Evolutionary conservation across 2,797 vertebrate species (phyloP), one percentile per base, ranked within the genome.

Genomic region (Eidolon dupreanum): DNA sequence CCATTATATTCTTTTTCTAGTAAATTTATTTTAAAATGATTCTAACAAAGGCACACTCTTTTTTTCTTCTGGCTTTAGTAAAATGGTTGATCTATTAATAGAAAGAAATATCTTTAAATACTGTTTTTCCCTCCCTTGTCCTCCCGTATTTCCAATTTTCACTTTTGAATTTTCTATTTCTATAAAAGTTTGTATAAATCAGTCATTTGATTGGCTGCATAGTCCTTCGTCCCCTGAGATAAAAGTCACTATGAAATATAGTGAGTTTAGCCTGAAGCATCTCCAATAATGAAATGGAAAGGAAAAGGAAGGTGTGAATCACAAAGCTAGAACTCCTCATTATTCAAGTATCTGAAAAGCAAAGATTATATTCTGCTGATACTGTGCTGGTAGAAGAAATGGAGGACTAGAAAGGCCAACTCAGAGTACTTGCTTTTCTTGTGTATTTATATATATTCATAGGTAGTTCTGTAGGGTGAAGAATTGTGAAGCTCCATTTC

Each of bases 1-100:
- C 74, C 38, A 79, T 85, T 75, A 61, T 79, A 66, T 88, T 4
- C 1, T 26, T 89, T 59, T 94, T 65, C 53, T 74, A 92, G 46
- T 89, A 41, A 86, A 83, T 53, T 94, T 85, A 71, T 95, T 93
- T 97, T 94, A 95, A 97, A 94, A 16, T 43, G n/a, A 83, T 85
- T 88, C 82, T 93, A 97, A 38, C 22, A 43, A 53, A 59, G 33
- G 68, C 65, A 61, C 2, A 24, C 33, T 77, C 96, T 89, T 77
- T 71, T 95, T 36, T 17, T 94, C 43, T 92, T 83, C 74, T 73
- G 28, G 51, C 31, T 86, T 96, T 97, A 95, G 95, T 82, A 88
- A 93, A 84, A 81, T 38, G 63, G 84, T 70, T 90, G 3, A 59
- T 71, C 17, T 36, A 96, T 91, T 51, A 90, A 79, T 57, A 92